Evolutionary conservation across 2,113 vertebrate genomes (phyloP), one percentile per base, ranked within the genome.

Genomic region (Pluvialis apricaria): DNA sequence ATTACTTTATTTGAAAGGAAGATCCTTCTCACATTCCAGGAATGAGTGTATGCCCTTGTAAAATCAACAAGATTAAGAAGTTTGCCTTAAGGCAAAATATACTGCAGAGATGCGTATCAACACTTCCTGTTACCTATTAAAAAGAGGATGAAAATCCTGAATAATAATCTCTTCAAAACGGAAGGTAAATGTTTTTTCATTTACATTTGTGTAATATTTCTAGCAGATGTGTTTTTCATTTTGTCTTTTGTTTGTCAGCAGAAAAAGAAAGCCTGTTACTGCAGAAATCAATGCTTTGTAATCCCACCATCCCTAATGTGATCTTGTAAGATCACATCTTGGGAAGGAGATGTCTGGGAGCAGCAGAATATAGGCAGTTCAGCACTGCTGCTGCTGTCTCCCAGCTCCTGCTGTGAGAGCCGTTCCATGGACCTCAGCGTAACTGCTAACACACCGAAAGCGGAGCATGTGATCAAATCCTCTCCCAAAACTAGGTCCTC

Each of bases 61-160:
- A 94, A 96, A 81, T 85, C 55, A 90, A 66, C 57, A 68, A 86
- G 89, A 93, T 86, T 77, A 77, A 84, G 81, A 94, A 94, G 42
- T 84, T 91, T 81, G 34, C 72, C 73, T 87, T 65, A 42, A 66
- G 36, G 36, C 58, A 66, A 79, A 97, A 87, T 61, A 75, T 20
- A 49, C 36, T 45, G 65, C 70, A 75, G 72, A 92, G 47, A 54
- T 80, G 40, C 0, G 0, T 40, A 58, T 89, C 64, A 86, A 31
- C 47, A 18, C 19, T 57, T 86, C 36, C n/a, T 78, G 32, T 66
- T 66, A 80, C 44, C n/a, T 78, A 25, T 60, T 68, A 55, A 91
- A 73, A 82, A 68, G 44, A 60, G 18, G 38, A 79, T 61, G 31
- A 65, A 95, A 80, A 42, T 73, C 54, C 29, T 42, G 42, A 84